These are phyloP conservation scores for Apodemia mormo DNA, from an alignment of 2,888 invertebrate genomes.

Conservation along the genomic window DNA sequence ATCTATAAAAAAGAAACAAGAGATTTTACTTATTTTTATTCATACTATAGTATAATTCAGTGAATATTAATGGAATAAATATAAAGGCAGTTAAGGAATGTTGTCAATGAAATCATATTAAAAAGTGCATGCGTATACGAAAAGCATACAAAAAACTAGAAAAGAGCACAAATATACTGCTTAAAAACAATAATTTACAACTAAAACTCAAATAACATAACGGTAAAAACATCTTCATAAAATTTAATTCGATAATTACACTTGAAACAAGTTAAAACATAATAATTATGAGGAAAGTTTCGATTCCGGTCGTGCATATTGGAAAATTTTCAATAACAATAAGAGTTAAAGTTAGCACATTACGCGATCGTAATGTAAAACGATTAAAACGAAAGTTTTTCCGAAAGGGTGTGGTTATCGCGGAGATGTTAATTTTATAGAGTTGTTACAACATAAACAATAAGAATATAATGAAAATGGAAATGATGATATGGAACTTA, in stretches of 20 bases:
- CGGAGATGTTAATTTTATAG: conserved; percentile 42
- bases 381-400: conserved; percentile 77
- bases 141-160: not conserved
- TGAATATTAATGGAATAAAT: too few species aligned
- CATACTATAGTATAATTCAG: too few species aligned
- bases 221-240: conserved; percentile 16
- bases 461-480: too few species aligned
- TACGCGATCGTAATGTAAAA: conserved; percentile 69
- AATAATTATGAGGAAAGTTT: conserved; percentile 29
- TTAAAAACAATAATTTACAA: conserved; percentile 5
- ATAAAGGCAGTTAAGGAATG: too few species aligned
- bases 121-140: too few species aligned
- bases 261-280: conserved; percentile 21
- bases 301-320: conserved; percentile 43
- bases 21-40: too few species aligned
- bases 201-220: conserved; percentile 8
- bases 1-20: too few species aligned
- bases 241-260: conserved; percentile 10
- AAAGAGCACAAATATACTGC: not conserved
- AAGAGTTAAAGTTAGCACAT: conserved; percentile 62
- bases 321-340: conserved; percentile 58
- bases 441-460: conserved; percentile 46
- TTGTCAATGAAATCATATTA: too few species aligned
- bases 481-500: too few species aligned
- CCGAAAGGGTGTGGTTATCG: conserved; percentile 59